Conservation (phyloP, 2,888 invertebrate species). For the Limenitis camilla region DNA sequence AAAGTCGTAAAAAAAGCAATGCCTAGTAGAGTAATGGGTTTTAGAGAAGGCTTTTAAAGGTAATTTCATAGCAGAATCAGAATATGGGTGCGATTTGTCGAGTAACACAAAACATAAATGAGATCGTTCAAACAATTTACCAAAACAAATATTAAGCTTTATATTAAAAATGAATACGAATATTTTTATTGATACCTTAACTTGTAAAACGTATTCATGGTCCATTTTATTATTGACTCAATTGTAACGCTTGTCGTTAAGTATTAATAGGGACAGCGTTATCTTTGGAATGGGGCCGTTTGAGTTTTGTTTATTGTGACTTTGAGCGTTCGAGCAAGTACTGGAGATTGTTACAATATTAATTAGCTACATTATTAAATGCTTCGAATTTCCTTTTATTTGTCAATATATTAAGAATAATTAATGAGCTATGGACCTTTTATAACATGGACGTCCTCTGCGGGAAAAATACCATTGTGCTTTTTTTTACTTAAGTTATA, state of each 20-base stretch:
- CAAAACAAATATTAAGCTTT: too few species aligned
- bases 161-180: neutral
- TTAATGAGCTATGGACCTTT: too few species aligned
- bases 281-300: conserved; percentile 1
- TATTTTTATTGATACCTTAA: neutral
- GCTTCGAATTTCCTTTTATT: conserved; percentile 1
- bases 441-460: too few species aligned
- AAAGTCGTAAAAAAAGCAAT: too few species aligned
- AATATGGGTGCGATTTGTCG: too few species aligned
- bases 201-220: neutral
- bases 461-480: too few species aligned
- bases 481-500: too few species aligned
- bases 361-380: conserved; percentile 10
- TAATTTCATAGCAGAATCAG: too few species aligned
- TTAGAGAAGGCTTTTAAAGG: too few species aligned
- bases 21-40: too few species aligned
- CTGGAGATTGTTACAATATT: conserved; percentile 5
- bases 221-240: conserved; percentile 10
- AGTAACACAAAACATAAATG: too few species aligned
- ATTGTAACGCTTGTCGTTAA: conserved; percentile 7
- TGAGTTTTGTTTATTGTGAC: conserved; percentile 11
- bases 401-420: neutral
- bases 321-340: conserved; percentile 5
- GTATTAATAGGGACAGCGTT: conserved; percentile 6
- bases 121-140: too few species aligned